Evolutionary conservation across 2,797 vertebrate genomes (phyloP).

Genomic region (Poecilia velifera): DNA sequence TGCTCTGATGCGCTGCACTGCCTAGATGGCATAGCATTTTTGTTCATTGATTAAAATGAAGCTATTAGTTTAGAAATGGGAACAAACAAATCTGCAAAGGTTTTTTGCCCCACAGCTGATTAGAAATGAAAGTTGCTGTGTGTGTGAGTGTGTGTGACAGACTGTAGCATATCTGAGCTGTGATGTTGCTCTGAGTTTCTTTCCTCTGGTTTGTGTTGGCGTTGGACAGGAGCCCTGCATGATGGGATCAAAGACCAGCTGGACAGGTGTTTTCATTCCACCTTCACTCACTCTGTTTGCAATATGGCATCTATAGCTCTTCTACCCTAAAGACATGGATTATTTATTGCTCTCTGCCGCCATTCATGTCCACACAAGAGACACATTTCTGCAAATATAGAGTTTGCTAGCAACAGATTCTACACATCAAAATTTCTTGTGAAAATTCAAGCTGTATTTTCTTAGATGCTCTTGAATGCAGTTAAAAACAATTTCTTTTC

Average conservation of each 20-base stretch:
- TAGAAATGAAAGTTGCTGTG: constrained; percentile 17
- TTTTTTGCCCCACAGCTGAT: constrained; percentile 38
- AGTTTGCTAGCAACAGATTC: not conserved
- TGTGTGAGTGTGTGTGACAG: constrained; percentile 29
- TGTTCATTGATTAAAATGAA: constrained; percentile 54
- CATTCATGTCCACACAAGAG: not conserved
- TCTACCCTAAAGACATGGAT: constrained; percentile 9
- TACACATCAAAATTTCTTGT: not conserved
- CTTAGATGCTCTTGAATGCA: not conserved
- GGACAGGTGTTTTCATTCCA: constrained; percentile 45
- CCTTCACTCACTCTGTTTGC: constrained; percentile 21
- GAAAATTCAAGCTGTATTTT: not conserved
- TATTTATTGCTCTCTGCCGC: not conserved
- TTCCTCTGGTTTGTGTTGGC: constrained; percentile 41
- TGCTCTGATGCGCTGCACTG: constrained; percentile 6
- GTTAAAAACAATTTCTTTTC: not conserved
- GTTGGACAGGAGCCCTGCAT: constrained; percentile 44
- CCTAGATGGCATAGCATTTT: constrained; percentile 10
- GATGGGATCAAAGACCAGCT: constrained; percentile 68
- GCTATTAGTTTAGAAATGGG: constrained; percentile 23
- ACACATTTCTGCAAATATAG: not conserved
- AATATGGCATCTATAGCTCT: constrained; percentile 15
- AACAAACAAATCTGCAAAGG: constrained; percentile 45
- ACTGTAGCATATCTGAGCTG: constrained; percentile 27
- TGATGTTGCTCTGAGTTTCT: too few relatives aligned